Evolutionary conservation across 2,797 vertebrate species (phyloP), one percentile per base, ranked within the genome.

Genomic region (Girardinus metallicus): DNA sequence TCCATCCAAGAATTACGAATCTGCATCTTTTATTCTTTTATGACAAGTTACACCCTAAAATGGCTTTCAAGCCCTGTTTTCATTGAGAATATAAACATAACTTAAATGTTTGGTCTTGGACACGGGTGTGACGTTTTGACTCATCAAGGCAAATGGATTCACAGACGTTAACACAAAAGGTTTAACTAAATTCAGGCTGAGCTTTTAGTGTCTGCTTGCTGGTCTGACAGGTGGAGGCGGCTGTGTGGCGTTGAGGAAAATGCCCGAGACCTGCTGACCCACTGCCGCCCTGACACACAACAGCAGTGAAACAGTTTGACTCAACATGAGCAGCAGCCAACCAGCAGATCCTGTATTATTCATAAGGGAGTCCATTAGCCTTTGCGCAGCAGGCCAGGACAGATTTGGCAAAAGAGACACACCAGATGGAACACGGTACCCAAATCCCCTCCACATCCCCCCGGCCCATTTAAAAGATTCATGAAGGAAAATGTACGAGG

Each of bases 301-400:
- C 62, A 21, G 83, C 82, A 75, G 76, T 44, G 83, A 43, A 60
- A 84, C 86, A 77, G 64, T 75, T 75, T 90, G 83, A 81, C 57
- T 60, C 29, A 93, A 88, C 82, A 80, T 78, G 84, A 91, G 84
- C 86, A 83, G 88, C 80, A 78, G 86, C 78, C 57, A 80, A 84
- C 79, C 87, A 74, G 83, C 81, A 83, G 77, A 70, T 34, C 41
- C 86, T 96, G 83, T 90, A 96, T 95, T 94, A 96, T 96, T 96
- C 90, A 96, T 95, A 76, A 73, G 76, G 80, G 77, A 29, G 55
- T 71, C 85, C 87, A 92, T 93, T 90, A 92, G 89, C 79, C 92
- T 90, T 89, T 83, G 64, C 82, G 78, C 84, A 82, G 80, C 13
- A 11, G 84, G 80, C 83, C 88, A 76, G 80, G 47, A 84, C 77